Base-by-base conservation (phyloP, 2,113 vertebrate species). In the Serinus canaria region DNA sequence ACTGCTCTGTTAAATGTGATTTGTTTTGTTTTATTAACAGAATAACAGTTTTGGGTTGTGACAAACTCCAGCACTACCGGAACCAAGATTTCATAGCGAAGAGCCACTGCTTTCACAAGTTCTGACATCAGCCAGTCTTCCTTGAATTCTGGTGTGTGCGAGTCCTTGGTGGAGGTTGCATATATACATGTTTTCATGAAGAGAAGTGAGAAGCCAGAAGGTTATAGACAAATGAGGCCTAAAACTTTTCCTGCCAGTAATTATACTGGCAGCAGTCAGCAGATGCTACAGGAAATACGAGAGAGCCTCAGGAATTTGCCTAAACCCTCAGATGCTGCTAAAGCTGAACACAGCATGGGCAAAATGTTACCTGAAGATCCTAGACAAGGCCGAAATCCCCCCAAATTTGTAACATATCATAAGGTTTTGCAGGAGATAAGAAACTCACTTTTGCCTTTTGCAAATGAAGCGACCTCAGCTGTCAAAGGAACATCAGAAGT, bases 231-330 rank as follows among this genome's bases (percentile, higher is more conserved):
- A 91, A 99, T 99, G 99, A 98, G 99, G 98, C 99, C 99, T 97
- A 99, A 99, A 98, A 99, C 99, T 55, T 99, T 99, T 97, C 99
- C 99, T 89, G 98, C 99, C 94, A 99, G 99, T 98, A 99, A 98
- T 95, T 98, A 98, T 97, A 98, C 98, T 93, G 99, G 98, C 98
- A 99, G 98, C 97, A 99, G 99, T 94, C 98, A 98, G 86, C 99
- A 99, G 72, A 99, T 99, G 99, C 98, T 99, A 96, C 99, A 99
- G 97, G 99, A 99, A 97, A 99, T 99, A 96, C 96, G 99, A 41
- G 99, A 99, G 95, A 99, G 99, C 91, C 98, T 99, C 92, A 98
- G 99, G 72, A 99, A 99, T 97, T 97, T 99, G 87, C 98, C 99
- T 39, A 99, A 98, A 95, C 98, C 99, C 53, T 99, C 99, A 0